These are phyloP conservation scores for Cavia porcellus DNA, from an alignment of 2,113 vertebrate genomes.

Conservation along the genomic window DNA sequence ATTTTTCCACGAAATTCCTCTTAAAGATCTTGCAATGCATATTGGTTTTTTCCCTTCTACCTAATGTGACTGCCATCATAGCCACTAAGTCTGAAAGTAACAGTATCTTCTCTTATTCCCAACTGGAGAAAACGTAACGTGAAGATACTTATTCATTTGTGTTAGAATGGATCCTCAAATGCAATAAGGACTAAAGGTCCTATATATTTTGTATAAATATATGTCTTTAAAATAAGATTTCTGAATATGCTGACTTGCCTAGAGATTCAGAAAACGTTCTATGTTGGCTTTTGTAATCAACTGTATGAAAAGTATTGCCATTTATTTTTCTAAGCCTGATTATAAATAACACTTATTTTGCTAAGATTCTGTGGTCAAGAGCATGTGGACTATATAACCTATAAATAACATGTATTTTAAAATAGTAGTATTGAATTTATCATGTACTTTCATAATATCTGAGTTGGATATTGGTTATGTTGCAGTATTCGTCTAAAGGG, in stretches of 20 bases:
- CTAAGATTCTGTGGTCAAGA: background rate
- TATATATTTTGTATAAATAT: conserved; percentile 13
- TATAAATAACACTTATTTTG: conserved; percentile 45
- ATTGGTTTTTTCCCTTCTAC: background rate
- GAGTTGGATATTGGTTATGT: conserved; percentile 59
- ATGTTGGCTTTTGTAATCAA: conserved; percentile 1
- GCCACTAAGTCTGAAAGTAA: background rate
- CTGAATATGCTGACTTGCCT: background rate
- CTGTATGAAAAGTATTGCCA: conserved; percentile 22
- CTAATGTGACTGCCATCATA: background rate
- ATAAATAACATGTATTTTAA: background rate
- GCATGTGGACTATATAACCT: background rate
- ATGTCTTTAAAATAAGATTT: conserved; percentile 24
- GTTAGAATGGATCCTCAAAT: background rate
- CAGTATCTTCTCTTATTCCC: background rate
- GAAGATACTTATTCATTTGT: background rate
- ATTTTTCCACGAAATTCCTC: conserved; percentile 12
- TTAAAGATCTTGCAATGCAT: background rate
- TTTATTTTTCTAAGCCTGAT: conserved; percentile 43
- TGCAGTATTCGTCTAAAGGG: conserved; percentile 97
- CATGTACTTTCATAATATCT: conserved; percentile 11
- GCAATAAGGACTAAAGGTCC: background rate
- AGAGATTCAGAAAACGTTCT: background rate
- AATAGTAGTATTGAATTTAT: conserved; percentile 1
- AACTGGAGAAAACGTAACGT: background rate